Evolutionary conservation across 2,113 vertebrate genomes (phyloP).

Genomic region (Charina bottae): DNA sequence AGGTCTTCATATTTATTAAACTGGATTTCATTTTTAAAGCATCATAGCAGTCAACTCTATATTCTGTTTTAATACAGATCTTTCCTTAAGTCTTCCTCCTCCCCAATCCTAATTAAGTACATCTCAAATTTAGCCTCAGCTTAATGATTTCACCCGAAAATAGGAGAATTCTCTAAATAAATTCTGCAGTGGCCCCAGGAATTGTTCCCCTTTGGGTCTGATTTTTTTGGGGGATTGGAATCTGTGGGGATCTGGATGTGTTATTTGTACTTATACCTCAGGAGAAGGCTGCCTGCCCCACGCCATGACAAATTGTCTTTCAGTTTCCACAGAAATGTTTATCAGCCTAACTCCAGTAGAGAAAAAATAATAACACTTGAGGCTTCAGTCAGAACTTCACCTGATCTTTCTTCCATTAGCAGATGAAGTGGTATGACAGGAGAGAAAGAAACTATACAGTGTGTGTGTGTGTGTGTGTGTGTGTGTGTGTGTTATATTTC

Average conservation of each 20-base stretch:
- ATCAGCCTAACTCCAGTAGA: neutral
- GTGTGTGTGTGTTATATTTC: no score
- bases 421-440: neutral
- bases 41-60: neutral
- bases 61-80: neutral
- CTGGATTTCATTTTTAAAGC: neutral
- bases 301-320: neutral
- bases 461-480: no score
- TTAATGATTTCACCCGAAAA: neutral
- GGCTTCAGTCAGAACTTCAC: neutral
- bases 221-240: neutral
- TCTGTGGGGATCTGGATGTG: neutral
- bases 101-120: neutral
- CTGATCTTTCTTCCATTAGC: neutral
- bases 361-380: neutral
- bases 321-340: neutral
- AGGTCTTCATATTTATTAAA: neutral
- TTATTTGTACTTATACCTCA: neutral
- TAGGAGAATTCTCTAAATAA: neutral
- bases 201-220: neutral
- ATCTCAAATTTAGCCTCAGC: neutral
- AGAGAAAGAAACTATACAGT: neutral
- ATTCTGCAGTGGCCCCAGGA: neutral
- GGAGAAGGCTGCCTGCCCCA: neutral
- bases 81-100: neutral